Base-by-base conservation (phyloP, 2,113 vertebrate genomes). In the Bufo gargarizans region DNA sequence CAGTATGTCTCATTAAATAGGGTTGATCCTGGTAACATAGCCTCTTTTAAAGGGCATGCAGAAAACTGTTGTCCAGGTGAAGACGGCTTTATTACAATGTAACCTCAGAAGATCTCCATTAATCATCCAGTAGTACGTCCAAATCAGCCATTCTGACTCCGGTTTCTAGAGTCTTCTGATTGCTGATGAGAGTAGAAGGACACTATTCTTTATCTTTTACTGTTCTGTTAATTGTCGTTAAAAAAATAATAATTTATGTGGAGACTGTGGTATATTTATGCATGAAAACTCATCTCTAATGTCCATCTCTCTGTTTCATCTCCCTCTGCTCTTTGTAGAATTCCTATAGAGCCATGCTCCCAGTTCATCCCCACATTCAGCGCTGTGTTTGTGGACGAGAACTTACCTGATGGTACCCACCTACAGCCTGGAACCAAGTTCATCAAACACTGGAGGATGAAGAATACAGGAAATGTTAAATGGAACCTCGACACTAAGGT, bases 371-470 rank as follows among this genome's bases (percentile, higher is more conserved):
- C 98, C 90, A 96, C 95, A 16, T 94, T 99, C 87, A 97, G 96
- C 89, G 98, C 98, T 22, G 96, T 97, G 72, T 99, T 99, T 95
- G 96, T 99, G 93, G 98, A 99, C 93, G 98, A 99, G 95, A 99
- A 99, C 93, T 94, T 99, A 92, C 98, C 98, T 86, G 98, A 99
- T 91, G 98, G 98, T 81, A 99, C 97, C 89, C 96, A 92, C 89
- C 94, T 99, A 91, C 96, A 97, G 91, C 97, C 98, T 80, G 97
- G 94, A 89, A 97, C 97, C 92, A 97, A 96, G 93, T 99, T 99
- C 92, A 95, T 98, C 94, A 99, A 99, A 92, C 97, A 98, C 93
- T 99, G 98, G 98, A 95, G 96, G 91, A 99, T 99, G 98, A 97
- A 96, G 85, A 99, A 99, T 88, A 98, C 97, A 58, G 98, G 98